These are phyloP conservation scores for Enchytraeus crypticus DNA, from an alignment of 2,888 invertebrate species.

Conservation along the genomic window DNA sequence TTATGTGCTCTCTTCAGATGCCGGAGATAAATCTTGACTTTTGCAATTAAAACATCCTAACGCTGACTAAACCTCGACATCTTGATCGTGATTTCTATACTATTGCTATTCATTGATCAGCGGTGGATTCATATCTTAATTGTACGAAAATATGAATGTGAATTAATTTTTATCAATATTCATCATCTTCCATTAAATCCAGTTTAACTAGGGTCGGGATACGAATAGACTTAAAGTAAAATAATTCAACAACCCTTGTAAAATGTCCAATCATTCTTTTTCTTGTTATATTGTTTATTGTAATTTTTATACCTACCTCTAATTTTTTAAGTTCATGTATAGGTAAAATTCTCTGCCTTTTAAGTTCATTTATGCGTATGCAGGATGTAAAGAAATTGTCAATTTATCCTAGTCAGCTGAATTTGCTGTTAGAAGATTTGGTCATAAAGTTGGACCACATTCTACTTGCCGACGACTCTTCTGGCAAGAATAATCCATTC, in stretches of 20 bases:
- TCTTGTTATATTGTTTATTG: not conserved
- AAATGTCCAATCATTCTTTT: not conserved
- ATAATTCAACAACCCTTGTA: not conserved
- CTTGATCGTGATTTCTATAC: too few relatives aligned
- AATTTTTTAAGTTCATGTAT: not conserved
- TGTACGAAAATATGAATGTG: not conserved
- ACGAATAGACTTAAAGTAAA: not conserved
- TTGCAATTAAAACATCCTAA: too few relatives aligned
- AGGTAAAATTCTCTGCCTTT: not conserved
- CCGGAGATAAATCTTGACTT: too few relatives aligned
- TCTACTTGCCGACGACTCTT: slow-evolving; percentile 34
- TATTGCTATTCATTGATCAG: too few relatives aligned
- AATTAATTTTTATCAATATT: not conserved
- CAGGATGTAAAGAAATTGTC: slow-evolving; percentile 32
- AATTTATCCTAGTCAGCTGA: slow-evolving; percentile 47
- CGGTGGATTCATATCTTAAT: slow-evolving; percentile 37
- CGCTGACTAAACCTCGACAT: too few relatives aligned
- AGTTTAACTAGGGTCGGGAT: too few relatives aligned
- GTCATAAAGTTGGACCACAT: slow-evolving; percentile 54
- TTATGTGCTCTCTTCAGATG: too few relatives aligned
- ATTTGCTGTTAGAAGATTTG: slow-evolving; percentile 56
- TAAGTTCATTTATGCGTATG: not conserved
- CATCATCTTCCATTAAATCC: too few relatives aligned
- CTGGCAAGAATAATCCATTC: slow-evolving; percentile 33
- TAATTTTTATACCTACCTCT: not conserved